Percentiles rank a stretch among this genome's conserved stretches.
Conservation (phyloP, 1,140 invertebrate species). For the Nymphalis io region DNA sequence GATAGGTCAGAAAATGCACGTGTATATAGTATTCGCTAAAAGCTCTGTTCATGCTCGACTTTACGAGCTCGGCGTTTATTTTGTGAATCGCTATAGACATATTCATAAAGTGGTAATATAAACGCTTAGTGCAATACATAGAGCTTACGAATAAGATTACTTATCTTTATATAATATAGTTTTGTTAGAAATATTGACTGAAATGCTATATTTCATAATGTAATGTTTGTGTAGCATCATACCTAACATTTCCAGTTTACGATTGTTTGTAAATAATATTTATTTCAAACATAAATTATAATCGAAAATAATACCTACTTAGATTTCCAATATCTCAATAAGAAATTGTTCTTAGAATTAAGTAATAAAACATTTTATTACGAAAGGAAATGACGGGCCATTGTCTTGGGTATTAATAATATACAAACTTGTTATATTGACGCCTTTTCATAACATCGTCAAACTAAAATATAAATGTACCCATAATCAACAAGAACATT, state of each 20-base stretch:
- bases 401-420: background rate
- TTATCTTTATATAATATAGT: background rate
- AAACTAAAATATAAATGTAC: too few relatives aligned
- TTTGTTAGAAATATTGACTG: background rate
- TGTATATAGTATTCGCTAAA: slow-evolving; percentile 20
- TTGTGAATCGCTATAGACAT: slow-evolving; percentile 17
- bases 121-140: background rate
- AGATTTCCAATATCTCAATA: slow-evolving; percentile 1
- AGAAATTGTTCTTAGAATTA: background rate
- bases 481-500: too few relatives aligned
- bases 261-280: background rate
- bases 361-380: background rate
- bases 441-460: background rate
- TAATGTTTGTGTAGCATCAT: too few relatives aligned
- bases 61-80: slow-evolving; percentile 16
- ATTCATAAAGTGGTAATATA: background rate
- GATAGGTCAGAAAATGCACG: background rate
- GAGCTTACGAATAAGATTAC: background rate
- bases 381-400: background rate
- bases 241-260: background rate
- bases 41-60: slow-evolving; percentile 25
- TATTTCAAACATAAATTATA: background rate
- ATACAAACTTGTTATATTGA: background rate
- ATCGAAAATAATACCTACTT: background rate
- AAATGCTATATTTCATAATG: too few relatives aligned